Percentiles rank a stretch among this genome's conserved stretches.
These are phyloP conservation scores for Proales similis DNA, from an alignment of 1,140 invertebrate genomes.

Conservation along the genomic window DNA sequence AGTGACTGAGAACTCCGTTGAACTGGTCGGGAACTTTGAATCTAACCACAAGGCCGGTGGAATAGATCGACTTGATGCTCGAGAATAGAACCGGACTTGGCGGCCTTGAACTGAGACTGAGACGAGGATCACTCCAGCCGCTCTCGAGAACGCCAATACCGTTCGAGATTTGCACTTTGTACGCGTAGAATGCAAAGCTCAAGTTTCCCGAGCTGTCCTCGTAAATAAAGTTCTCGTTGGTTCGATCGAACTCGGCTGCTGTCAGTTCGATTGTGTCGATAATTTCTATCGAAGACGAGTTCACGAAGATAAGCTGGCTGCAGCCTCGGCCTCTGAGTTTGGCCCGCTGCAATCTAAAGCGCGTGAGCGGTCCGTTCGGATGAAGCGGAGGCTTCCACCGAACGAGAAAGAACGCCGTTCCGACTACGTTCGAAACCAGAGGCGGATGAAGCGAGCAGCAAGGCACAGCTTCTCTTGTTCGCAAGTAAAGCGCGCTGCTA, in stretches of 20 bases:
- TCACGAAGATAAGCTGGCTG: no score
- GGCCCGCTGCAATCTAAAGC: neutral
- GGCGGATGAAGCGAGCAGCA: neutral
- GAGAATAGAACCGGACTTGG: neutral
- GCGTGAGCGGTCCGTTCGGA: neutral
- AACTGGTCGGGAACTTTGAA: neutral
- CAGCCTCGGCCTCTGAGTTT: neutral
- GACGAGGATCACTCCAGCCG: neutral
- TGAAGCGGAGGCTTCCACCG: neutral
- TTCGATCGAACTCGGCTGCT: neutral
- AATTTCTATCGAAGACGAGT: neutral
- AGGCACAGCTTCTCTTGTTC: neutral
- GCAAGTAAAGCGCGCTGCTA: neutral
- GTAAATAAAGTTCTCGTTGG: neutral
- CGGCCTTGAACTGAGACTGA: neutral
- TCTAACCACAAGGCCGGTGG: conserved; percentile 5
- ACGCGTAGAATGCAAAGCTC: neutral
- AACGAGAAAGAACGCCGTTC: neutral
- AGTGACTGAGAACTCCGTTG: neutral
- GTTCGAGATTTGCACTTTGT: neutral
- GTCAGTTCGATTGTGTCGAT: neutral
- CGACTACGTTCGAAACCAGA: neutral
- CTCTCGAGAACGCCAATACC: neutral
- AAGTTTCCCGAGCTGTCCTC: neutral
- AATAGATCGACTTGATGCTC: neutral